Percentiles rank a stretch among this genome's conserved stretches.
Conservation (phyloP, 2,113 vertebrate genomes). For the Pangasianodon hypophthalmus region DNA sequence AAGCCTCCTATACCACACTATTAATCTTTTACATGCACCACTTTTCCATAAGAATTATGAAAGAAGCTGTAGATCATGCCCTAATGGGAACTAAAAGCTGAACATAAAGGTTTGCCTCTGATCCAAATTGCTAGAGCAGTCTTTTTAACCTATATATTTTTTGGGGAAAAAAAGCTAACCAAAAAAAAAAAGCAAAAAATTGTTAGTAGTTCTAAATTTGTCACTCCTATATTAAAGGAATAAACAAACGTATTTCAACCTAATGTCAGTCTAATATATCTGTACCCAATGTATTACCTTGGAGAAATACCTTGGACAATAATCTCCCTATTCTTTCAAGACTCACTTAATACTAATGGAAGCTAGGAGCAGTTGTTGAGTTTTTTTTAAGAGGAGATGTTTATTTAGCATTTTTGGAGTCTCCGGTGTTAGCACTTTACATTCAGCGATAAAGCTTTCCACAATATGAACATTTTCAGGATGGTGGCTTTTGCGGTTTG, state of each 20-base stretch:
- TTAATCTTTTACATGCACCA: slow-evolving; percentile 46
- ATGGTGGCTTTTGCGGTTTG: background rate
- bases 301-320: background rate
- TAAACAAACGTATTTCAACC: background rate
- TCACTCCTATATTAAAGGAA: background rate
- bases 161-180: background rate
- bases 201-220: no score
- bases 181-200: background rate
- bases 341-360: background rate
- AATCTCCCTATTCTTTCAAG: background rate
- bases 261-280: background rate
- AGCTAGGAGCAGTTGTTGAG: background rate
- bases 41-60: slow-evolving; percentile 18
- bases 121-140: slow-evolving; percentile 27
- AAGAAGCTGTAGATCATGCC: slow-evolving; percentile 32
- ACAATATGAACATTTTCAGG: background rate
- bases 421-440: background rate
- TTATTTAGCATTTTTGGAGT: background rate
- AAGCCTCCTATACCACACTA: slow-evolving; percentile 13
- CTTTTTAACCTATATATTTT: background rate
- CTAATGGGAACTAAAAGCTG: background rate
- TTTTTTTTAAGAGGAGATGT: background rate
- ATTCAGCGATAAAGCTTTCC: background rate
- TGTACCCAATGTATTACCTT: background rate
- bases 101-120: slow-evolving; percentile 16